phyloP scores from a whole-genome alignment of 2,888 invertebrate species.

The Trichopria drosophilae region DNA sequence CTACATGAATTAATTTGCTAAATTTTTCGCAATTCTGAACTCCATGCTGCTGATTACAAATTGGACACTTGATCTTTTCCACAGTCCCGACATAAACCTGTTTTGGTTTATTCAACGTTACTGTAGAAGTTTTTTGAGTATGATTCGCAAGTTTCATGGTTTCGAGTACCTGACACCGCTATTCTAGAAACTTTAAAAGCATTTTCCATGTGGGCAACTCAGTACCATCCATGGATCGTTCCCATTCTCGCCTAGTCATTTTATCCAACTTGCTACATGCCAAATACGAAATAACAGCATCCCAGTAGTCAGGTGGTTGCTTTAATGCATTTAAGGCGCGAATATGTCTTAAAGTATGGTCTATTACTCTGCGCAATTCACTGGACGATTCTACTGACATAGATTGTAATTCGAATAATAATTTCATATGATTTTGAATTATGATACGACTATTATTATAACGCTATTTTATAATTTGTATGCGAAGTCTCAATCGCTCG shows the following conservation, averaged over 20 bases:
- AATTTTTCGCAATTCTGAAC: constrained; percentile 22
- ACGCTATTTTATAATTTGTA: constrained; percentile 23
- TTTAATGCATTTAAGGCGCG: constrained; percentile 12
- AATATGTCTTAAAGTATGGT: constrained; percentile 11
- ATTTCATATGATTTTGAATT: constrained; percentile 23
- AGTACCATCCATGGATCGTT: constrained; percentile 3
- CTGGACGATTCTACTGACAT: constrained; percentile 11
- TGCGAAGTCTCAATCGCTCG: constrained; percentile 23
- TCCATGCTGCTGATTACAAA: constrained; percentile 12
- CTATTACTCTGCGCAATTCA: constrained; percentile 15
- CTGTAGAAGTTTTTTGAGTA: not conserved
- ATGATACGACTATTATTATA: constrained; percentile 24
- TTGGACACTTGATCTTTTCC: not conserved
- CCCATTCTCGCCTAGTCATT: constrained; percentile 18
- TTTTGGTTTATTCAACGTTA: not conserved
- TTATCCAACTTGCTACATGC: constrained; percentile 15
- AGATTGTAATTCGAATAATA: constrained; percentile 18
- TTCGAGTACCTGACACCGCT: constrained; percentile 11
- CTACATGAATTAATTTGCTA: constrained; percentile 1
- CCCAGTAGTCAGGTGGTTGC: constrained; percentile 15
- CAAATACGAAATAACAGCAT: constrained; percentile 12
- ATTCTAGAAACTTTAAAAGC: constrained; percentile 11
- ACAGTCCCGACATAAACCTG: not conserved
- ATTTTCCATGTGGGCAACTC: constrained; percentile 5
- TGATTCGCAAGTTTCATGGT: too few species aligned